These are phyloP conservation scores for Oncorhynchus masou DNA, from an alignment of 2,113 vertebrate species.

Conservation along the genomic window DNA sequence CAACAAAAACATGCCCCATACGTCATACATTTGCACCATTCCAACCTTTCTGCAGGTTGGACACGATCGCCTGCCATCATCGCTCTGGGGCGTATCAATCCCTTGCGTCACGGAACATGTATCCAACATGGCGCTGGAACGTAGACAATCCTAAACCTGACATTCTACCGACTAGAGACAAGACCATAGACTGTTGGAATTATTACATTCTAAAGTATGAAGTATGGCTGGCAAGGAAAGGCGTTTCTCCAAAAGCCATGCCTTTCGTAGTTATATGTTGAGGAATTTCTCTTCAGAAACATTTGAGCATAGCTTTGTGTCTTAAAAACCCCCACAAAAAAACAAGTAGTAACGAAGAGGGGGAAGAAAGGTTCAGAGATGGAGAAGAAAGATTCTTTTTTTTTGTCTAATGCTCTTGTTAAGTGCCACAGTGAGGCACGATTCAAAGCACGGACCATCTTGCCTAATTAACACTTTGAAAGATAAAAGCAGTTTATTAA, in stretches of 20 bases:
- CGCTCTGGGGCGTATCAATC: conserved; percentile 14
- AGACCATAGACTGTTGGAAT: background rate
- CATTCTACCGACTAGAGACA: background rate
- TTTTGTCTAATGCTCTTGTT: conserved; percentile 68
- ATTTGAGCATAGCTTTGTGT: conserved; percentile 30
- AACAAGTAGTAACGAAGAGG: conserved; percentile 13
- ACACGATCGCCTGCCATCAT: background rate
- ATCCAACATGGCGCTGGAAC: background rate
- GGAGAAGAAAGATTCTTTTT: conserved; percentile 58
- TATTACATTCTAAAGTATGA: background rate
- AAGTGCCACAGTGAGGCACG: conserved; percentile 59
- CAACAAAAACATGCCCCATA: conserved; percentile 38
- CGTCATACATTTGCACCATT: conserved; percentile 37
- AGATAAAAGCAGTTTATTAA: conserved; percentile 99
- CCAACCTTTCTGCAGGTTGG: conserved; percentile 22
- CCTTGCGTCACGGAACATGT: conserved; percentile 46
- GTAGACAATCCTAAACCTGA: background rate
- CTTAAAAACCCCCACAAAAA: background rate
- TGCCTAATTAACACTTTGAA: conserved; percentile 99
- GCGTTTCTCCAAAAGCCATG: conserved; percentile 11
- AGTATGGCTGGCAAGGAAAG: background rate
- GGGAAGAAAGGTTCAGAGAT: conserved; percentile 27
- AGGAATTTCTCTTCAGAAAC: conserved; percentile 23
- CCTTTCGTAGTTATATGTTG: conserved; percentile 14
- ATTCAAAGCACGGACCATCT: conserved; percentile 85